These are phyloP conservation scores for Nymphalis c-album DNA, from an alignment of 2,888 invertebrate genomes.

Conservation along the genomic window DNA sequence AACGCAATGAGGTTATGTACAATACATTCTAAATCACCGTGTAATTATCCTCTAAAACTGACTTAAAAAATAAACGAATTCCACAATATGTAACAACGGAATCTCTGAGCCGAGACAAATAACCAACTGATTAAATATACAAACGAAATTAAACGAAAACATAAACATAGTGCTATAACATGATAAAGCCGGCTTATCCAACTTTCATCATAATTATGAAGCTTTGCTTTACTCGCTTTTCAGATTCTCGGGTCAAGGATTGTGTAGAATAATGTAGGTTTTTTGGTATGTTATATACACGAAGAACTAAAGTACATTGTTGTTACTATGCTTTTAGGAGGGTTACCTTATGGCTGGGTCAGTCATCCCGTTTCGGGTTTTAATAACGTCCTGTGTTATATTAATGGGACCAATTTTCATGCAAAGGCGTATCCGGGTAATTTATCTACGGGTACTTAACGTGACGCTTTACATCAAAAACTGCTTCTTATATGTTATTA, in stretches of 20 bases:
- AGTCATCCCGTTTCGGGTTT: not conserved
- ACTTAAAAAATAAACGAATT: not conserved
- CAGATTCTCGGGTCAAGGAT: conserved; percentile 4
- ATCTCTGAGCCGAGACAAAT: not conserved
- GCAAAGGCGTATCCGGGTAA: no score
- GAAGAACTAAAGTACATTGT: not conserved
- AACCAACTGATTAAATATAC: conserved; percentile 6
- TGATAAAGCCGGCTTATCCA: conserved; percentile 11
- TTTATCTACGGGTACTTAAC: no score
- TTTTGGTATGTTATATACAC: not conserved
- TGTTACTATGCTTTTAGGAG: not conserved
- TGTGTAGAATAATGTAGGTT: not conserved
- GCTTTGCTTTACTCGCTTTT: conserved; percentile 9
- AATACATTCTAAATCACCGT: no score
- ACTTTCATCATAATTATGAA: conserved; percentile 11
- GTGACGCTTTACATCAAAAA: no score
- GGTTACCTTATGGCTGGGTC: no score
- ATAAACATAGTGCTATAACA: conserved; percentile 6
- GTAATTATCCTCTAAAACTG: not conserved
- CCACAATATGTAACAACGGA: not conserved
- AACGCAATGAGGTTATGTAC: not conserved
- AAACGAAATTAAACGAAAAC: conserved; percentile 15
- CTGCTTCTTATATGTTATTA: no score
- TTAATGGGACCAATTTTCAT: no score
- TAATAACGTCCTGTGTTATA: not conserved